A percentile compares a stretch with the other conserved stretches of the same genome.
These are phyloP conservation scores for Monochamus alternatus DNA, from an alignment of 2,888 invertebrate genomes.

Conservation along the genomic window DNA sequence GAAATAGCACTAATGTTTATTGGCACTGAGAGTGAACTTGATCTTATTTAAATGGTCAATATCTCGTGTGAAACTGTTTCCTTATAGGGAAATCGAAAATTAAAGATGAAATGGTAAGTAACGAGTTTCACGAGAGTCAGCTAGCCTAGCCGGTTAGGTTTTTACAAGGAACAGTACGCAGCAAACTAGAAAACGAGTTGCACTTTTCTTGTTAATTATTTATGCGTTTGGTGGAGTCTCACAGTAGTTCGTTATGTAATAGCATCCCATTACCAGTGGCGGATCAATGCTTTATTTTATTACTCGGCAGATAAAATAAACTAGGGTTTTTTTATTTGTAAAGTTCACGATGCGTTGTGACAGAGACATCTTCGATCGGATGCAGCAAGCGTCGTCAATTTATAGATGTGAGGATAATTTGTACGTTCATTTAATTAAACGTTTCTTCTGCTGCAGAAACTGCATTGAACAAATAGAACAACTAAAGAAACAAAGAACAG, in stretches of 20 bases:
- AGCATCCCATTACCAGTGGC: conserved; percentile 8
- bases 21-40: conserved; percentile 44
- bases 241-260: conserved; percentile 18
- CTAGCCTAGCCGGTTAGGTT: conserved; percentile 38
- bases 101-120: conserved; percentile 40
- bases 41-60: conserved; percentile 43
- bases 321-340: background rate
- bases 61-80: conserved; percentile 43
- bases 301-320: background rate
- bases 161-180: conserved; percentile 12
- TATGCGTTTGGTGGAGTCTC: conserved; percentile 27
- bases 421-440: background rate
- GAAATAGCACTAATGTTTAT: conserved; percentile 26
- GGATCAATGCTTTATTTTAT: conserved; percentile 4
- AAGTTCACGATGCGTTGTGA: background rate
- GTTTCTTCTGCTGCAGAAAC: too few species aligned
- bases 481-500: too few species aligned
- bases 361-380: background rate
- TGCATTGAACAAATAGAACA: too few species aligned
- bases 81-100: conserved; percentile 42
- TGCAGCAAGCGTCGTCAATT: background rate
- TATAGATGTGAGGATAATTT: background rate
- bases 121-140: conserved; percentile 35
- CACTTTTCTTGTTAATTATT: conserved; percentile 33
- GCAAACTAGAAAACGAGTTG: conserved; percentile 30